Evolutionary conservation across 2,888 invertebrate species (phyloP).

Genomic region (Lepidochitona cinerea): DNA sequence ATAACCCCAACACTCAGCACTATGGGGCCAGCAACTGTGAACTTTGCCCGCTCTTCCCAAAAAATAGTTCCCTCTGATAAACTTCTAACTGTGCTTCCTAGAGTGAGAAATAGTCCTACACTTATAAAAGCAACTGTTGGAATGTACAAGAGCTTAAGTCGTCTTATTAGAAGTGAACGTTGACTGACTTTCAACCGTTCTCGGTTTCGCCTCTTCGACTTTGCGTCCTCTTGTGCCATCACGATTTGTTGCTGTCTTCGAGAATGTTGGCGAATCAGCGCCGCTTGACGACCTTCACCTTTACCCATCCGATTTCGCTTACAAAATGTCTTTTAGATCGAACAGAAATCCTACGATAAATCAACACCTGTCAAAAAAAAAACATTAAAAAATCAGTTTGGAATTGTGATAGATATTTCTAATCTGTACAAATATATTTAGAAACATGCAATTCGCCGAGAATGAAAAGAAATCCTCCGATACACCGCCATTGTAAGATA

Average conservation of each 20-base stretch:
- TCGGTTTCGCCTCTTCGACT: constrained; percentile 20
- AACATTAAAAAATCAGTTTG: too few relatives aligned
- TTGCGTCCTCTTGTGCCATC: constrained; percentile 23
- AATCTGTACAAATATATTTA: too few relatives aligned
- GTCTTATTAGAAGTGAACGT: background rate
- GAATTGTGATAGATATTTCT: too few relatives aligned
- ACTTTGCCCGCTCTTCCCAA: constrained; percentile 18
- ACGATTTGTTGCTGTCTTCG: constrained; percentile 22
- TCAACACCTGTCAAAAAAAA: too few relatives aligned
- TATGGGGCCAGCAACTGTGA: constrained; percentile 26
- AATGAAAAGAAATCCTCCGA: too few relatives aligned
- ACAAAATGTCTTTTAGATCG: too few relatives aligned
- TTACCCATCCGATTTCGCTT: too few relatives aligned
- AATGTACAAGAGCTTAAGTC: constrained; percentile 25
- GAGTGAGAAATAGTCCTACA: constrained; percentile 21
- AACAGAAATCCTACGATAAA: too few relatives aligned
- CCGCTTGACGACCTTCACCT: too few relatives aligned
- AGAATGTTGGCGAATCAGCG: background rate
- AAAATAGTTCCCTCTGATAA: constrained; percentile 25
- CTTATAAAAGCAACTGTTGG: constrained; percentile 26
- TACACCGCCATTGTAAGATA: too few relatives aligned
- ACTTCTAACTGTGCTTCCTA: constrained; percentile 27
- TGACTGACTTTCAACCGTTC: constrained; percentile 12
- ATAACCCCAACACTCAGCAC: constrained; percentile 21
- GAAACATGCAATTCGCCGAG: too few relatives aligned